Evolutionary conservation across 37 sponge, comb jelly and placozoan genomes (phyloP).

Genomic region (Eunapius fragilis): DNA sequence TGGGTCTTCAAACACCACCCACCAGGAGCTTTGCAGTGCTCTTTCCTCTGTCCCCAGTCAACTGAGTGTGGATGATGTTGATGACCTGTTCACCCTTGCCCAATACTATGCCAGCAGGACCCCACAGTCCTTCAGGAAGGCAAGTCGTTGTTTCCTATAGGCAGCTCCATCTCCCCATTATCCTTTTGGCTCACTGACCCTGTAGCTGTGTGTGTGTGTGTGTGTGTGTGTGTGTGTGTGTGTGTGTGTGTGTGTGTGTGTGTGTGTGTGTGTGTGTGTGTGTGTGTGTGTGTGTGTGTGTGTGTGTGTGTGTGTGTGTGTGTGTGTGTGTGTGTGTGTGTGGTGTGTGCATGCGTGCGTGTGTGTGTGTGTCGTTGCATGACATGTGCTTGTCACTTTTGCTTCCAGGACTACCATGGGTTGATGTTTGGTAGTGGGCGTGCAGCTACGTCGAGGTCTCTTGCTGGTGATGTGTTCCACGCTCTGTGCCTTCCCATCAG

Average conservation of each 20-base stretch:
- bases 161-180: too few relatives aligned
- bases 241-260: too few relatives aligned
- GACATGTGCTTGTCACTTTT: neutral
- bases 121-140: constrained; percentile 88
- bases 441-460: neutral
- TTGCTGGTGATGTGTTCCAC: constrained; percentile 44
- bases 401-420: constrained; percentile 67
- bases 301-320: too few relatives aligned
- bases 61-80: constrained; percentile 75
- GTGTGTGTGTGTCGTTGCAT: too few relatives aligned
- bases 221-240: too few relatives aligned
- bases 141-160: neutral
- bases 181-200: too few relatives aligned
- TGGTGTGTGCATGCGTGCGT: too few relatives aligned
- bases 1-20: constrained; percentile 5
- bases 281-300: too few relatives aligned
- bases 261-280: too few relatives aligned
- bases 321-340: too few relatives aligned
- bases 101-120: constrained; percentile 89
- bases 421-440: constrained; percentile 75
- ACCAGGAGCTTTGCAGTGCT: constrained; percentile 26
- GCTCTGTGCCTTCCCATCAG: constrained; percentile 87
- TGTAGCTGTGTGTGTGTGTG: too few relatives aligned
- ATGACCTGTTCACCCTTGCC: constrained; percentile 88
- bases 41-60: constrained; percentile 73